phyloP scores from a whole-genome alignment of 2,888 invertebrate genomes.

The Drosophila antonietae region DNA sequence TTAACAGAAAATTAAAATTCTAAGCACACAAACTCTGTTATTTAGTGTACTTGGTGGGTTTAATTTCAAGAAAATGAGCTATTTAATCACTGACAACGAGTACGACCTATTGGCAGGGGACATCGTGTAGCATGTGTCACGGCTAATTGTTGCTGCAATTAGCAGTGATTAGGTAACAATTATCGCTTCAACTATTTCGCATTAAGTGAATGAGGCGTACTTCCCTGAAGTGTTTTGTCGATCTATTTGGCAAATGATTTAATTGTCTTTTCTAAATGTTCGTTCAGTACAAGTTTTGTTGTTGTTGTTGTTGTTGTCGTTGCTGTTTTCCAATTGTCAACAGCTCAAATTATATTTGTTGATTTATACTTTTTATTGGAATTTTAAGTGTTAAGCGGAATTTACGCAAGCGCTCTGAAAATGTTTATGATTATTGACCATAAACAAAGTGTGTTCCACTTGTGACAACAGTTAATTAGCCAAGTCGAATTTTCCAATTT shows the following conservation, averaged over 20 bases:
- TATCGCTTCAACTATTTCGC: slow-evolving; percentile 27
- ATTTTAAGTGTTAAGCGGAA: not conserved
- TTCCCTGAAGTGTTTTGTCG: slow-evolving; percentile 8
- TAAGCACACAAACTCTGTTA: not conserved
- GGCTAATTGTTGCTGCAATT: slow-evolving; percentile 50
- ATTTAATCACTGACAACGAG: not conserved
- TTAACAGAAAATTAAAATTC: not conserved
- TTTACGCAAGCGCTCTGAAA: slow-evolving; percentile 3
- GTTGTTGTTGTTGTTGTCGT: not conserved
- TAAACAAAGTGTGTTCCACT: slow-evolving; percentile 7
- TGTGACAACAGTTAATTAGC: not conserved
- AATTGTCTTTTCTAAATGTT: slow-evolving; percentile 21
- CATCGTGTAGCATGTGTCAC: slow-evolving; percentile 7
- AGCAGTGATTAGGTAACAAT: slow-evolving; percentile 59
- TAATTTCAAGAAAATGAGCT: not conserved
- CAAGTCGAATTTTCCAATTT: not conserved
- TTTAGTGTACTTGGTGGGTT: not conserved
- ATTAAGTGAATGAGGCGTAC: not conserved
- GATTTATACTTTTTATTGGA: slow-evolving; percentile 9
- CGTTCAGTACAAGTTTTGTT: not conserved
- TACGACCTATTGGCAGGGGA: not conserved
- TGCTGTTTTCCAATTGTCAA: not conserved
- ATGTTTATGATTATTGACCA: slow-evolving; percentile 2
- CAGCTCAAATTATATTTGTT: not conserved
- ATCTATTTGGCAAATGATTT: slow-evolving; percentile 8